Base-by-base conservation (phyloP, 2,888 invertebrate genomes). In the Clanis bilineata region DNA sequence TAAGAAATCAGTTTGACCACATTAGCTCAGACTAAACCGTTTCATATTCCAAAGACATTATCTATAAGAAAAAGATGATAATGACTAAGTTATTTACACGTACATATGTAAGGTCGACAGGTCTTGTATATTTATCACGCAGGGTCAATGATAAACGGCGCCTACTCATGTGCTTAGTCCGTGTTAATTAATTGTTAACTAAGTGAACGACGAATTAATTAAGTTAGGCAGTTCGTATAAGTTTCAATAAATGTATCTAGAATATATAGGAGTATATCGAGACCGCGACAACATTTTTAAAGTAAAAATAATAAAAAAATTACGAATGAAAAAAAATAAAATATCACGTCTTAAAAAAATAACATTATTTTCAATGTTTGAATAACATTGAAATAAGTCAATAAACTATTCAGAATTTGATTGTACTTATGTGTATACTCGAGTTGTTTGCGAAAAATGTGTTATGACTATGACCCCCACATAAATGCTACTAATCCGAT, bases 151-250 rank as follows among this genome's bases (percentile, higher is more conserved):
- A 51, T 51, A 51, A 32, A 5, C 5, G 22, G 44, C 28, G 28
- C 28, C 51, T 47, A 47, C 47, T 18, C 51, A 51, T 51, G 51
- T 18, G 51, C 18, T 32, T 51, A 51, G 28, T 28, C 18, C 51
- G 32, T 51, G 51, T 9, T 32, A 32, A 51, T 51, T 51, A 28
- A 15, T 51, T 32, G 32, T 32, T 51, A 28, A 9, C 7, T 47
- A 47, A n/a, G 25, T 41, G 9, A 41, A 18, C 7, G 7, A 9
- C 3, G 18, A 41, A 41, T 41, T 12, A 36, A 10, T 2, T 12
- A 36, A 12, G 10, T 36, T 12, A 10, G 3, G 12, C 36, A 36
- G 9, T 36, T 36, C n/a, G n/a, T n/a, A n/a, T n/a, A n/a, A n/a
- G n/a, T n/a, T n/a, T n/a, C n/a, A n/a, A n/a, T n/a, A n/a, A n/a